Evolutionary conservation across 2,888 invertebrate genomes (phyloP), one percentile per base, ranked within the genome.

Genomic region (Agapetus fuscipes): DNA sequence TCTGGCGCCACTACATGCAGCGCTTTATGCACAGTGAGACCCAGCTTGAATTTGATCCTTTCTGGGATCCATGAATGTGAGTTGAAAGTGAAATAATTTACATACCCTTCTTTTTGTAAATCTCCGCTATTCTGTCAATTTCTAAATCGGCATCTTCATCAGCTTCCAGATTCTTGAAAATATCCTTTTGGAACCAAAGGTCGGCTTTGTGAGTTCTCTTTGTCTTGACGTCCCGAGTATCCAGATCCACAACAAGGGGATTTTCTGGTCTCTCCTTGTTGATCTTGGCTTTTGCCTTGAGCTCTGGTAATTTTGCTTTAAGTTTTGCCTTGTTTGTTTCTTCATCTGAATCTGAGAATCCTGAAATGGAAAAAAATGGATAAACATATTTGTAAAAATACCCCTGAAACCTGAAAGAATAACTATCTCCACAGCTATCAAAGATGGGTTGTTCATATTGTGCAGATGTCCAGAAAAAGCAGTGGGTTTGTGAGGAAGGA

Each of bases 71-170:
- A n/a, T n/a, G n/a, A n/a, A n/a, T n/a, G n/a, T n/a, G n/a, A n/a
- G n/a, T n/a, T n/a, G n/a, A n/a, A n/a, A n/a, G 24, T 24, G 17
- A 12, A 6, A 24, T 33, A 3, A 17, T 33, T n/a, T 53, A 4
- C 61, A 17, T 74, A 49, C 88, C 88, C 64, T 84, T 84, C 48
- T 75, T 74, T 52, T 80, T 79, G 50, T 76, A 82, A 26, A 76
- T 73, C 50, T 77, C 76, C 2, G 80, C 75, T 63, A 91, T 71
- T 56, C 79, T 79, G 54, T 91, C 85, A 48, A 94, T 70, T 63
- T 94, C 94, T 5, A 87, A 70, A 50, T 90, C 90, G 59, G 89
- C 91, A 55, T 90, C 91, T 30, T 81, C 82, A 40, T 88, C 89
- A 43, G 80, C 76, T 49, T 84, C 78, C 14, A 91, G 61, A 52